Conservation (phyloP, 2,888 invertebrate species). For the Yponomeuta malinellus region DNA sequence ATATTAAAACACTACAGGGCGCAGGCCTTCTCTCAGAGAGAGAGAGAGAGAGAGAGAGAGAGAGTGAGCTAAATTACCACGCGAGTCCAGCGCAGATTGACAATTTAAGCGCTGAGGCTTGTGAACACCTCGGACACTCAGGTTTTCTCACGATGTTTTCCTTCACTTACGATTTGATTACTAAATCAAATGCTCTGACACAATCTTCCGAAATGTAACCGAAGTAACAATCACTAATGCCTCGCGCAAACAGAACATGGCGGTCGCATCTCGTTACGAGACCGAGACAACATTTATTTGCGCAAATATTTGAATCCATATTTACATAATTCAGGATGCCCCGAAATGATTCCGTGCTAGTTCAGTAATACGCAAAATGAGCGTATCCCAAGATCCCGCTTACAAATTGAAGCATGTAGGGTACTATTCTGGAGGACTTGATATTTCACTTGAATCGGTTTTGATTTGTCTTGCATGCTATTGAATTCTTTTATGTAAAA, state of each 20-base stretch:
- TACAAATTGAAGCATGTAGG: slow-evolving; percentile 64
- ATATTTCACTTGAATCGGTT: neutral
- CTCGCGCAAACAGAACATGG: neutral
- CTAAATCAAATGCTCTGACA: neutral
- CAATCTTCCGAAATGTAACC: neutral
- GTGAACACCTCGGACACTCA: no score
- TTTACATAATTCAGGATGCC: slow-evolving; percentile 65
- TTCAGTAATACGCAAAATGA: slow-evolving; percentile 70
- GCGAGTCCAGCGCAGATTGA: no score
- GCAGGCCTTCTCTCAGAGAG: no score
- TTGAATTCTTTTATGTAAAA: no score
- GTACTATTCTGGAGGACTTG: slow-evolving; percentile 44
- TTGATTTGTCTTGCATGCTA: neutral
- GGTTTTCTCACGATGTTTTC: no score
- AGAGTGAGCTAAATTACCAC: no score
- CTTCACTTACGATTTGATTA: no score
- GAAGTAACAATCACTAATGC: slow-evolving; percentile 4
- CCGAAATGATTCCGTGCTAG: slow-evolving; percentile 56
- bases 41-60: no score
- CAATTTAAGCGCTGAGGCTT: no score
- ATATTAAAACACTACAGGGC: no score
- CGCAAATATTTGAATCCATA: slow-evolving; percentile 54
- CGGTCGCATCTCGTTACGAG: slow-evolving; percentile 15
- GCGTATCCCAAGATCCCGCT: slow-evolving; percentile 73
- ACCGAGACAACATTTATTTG: slow-evolving; percentile 39